phyloP scores from a whole-genome alignment of 2,888 invertebrate species.

The Schizotus pectinicornis region DNA sequence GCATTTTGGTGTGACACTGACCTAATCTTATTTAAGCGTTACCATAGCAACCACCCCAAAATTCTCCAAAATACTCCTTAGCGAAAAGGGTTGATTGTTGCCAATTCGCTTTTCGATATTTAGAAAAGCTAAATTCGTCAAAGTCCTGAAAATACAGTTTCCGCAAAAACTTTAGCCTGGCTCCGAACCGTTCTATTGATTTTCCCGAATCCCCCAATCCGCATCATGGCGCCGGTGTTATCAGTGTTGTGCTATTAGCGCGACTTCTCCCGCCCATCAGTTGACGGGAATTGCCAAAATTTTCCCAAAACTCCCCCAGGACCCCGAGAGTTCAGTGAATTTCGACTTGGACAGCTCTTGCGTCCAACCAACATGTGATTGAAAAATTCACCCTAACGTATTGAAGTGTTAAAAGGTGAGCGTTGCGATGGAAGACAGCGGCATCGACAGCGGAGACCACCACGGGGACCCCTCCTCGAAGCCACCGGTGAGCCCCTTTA shows the following conservation, averaged over 20 bases:
- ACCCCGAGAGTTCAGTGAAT: not conserved
- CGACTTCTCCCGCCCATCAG: constrained; percentile 1
- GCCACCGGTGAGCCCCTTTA: constrained; percentile 40
- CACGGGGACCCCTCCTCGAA: constrained; percentile 53
- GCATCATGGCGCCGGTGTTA: constrained; percentile 25
- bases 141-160: not conserved
- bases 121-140: not conserved
- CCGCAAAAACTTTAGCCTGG: constrained; percentile 17
- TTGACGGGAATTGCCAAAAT: not conserved
- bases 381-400: not conserved
- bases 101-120: not conserved
- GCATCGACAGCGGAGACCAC: constrained; percentile 61
- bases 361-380: constrained; percentile 13
- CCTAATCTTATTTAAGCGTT: not conserved
- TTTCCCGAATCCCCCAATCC: constrained; percentile 28
- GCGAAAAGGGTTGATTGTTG: not conserved
- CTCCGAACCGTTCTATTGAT: constrained; percentile 43
- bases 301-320: too few relatives aligned
- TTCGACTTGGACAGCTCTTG: too few relatives aligned
- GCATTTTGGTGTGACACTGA: constrained; percentile 35
- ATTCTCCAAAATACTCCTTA: not conserved
- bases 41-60: not conserved
- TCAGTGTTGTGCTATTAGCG: constrained; percentile 15
- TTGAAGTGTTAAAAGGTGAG: constrained; percentile 1
- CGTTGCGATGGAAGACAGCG: constrained; percentile 61